A percentile compares a stretch with the other conserved stretches of the same genome.
These are phyloP conservation scores for Mellivora capensis DNA, from an alignment of 2,113 vertebrate species.

Conservation along the genomic window DNA sequence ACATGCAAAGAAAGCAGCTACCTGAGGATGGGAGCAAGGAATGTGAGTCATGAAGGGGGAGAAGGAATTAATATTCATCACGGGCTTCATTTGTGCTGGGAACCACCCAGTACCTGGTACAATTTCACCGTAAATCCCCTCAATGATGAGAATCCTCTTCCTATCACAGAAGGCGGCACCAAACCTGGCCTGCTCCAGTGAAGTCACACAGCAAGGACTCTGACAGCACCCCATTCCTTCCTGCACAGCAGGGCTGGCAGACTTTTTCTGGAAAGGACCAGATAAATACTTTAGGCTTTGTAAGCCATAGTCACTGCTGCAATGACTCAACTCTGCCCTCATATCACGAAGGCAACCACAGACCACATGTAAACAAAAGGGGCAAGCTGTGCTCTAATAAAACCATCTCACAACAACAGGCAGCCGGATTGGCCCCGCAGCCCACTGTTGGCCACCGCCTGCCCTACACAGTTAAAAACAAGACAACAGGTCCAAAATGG, in stretches of 20 bases:
- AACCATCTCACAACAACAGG: background rate
- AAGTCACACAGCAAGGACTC: background rate
- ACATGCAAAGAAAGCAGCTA: background rate
- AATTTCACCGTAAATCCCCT: background rate
- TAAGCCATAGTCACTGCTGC: background rate
- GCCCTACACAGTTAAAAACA: background rate
- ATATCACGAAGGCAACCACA: background rate
- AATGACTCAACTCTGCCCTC: background rate
- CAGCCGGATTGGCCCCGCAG: background rate
- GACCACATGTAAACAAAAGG: accelerated
- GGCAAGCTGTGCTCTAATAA: background rate
- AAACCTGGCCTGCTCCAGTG: accelerated
- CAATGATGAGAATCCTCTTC: background rate
- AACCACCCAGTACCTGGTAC: background rate
- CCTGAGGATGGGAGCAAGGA: background rate
- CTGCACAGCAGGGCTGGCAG: background rate
- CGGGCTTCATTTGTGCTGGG: background rate
- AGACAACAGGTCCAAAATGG: background rate
- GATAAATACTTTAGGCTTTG: background rate
- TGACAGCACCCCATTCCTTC: background rate
- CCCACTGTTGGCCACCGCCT: background rate
- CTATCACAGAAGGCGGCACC: background rate
- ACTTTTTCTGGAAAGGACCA: background rate
- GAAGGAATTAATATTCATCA: background rate
- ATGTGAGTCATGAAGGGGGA: too few relatives aligned